Base-by-base conservation (phyloP, 2,113 vertebrate species). In the Oreochromis tanganicae region DNA sequence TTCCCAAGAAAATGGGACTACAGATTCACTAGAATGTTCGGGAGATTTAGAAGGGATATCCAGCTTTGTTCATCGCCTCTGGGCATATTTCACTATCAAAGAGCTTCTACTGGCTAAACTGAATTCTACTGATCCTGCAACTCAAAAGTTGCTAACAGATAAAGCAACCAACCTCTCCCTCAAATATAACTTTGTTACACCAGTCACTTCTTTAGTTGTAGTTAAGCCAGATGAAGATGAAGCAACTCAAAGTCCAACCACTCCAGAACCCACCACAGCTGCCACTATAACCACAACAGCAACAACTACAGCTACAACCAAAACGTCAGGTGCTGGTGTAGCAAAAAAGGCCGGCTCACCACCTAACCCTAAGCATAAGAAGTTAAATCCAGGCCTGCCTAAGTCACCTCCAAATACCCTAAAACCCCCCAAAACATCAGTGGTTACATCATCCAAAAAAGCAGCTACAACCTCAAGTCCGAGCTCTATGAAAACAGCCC, bases 121-220 rank as follows among this genome's bases (percentile, higher is more conserved):
- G 38, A 96, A 95, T 36, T 81, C 94, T 14, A 93, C 89, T 2
- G 96, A 97, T 66, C 86, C 95, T 0, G 83, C 88, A 1, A 92
- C 83, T 10, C 96, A 95, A 81, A 94, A 91, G 27, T 71, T 97
- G 24, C 93, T 98, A 38, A 85, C 92, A 6, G 95, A 97, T 9
- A 97, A 97, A 90, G 97, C 97, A 54, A 97, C 96, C 86, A 97
- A 97, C 29, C 93, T 98, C 9, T 97, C 97, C 4, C 95, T 97
- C 5, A 96, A 97, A 87, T 97, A 97, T 82, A 97, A 97, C 89
- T 98, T 98, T 87, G 97, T 98, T 13, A 97, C 97, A 12, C 96
- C 97, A 1, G 94, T 98, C 59, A 98, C 97, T 4, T 98, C 97
- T 41, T 91, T 98, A 91, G 96, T 98, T 10, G 94, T 98, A 13